Evolutionary conservation across 2,888 invertebrate species (phyloP), one percentile per base, ranked within the genome.

Genomic region (Charanyca ferruginea): DNA sequence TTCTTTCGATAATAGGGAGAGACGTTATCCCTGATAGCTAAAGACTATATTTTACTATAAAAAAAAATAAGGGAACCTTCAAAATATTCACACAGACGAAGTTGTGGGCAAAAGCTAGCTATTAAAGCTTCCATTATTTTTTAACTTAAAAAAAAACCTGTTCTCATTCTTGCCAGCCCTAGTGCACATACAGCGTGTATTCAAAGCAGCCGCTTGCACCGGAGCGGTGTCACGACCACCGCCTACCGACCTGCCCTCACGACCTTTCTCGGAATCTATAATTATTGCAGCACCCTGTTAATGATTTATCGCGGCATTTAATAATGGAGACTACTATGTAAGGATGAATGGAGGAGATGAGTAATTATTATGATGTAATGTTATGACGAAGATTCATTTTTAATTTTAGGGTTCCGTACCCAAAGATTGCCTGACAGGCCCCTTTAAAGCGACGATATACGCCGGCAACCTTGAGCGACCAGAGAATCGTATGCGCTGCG

Each of bases 251-350:
- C 71, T 74, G 64, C 76, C 72, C 75, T 51, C 60, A 53, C 64
- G 73, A 73, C 83, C 79, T 78, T 81, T 83, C 81, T 80, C 54
- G 23, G 83, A 79, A 80, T 51, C 71, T 67, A 45, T 72, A 77
- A 80, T 80, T 77, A 77, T 77, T 79, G 62, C 77, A 81, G 64
- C 80, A 77, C 59, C 73, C 70, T 77, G 69, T 77, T 70, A 77
- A 77, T 77, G 74, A 81, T 79, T 80, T 81, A 79, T 82, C 38
- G 51, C 60, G 13, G 28, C 44, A 54, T 67, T 64, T 75, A 47
- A 48, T 63, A 58, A 73, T 52, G 59, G 20, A 65, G 16, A 41
- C 61, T 44, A 77, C 73, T 67, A 59, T 67, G 49, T 66, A 68
- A n/a, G 25, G 22, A 67, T 60, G 57, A 58, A 58, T 58, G 64